These are phyloP conservation scores for Hypanus sabinus DNA, from an alignment of 2,113 vertebrate species.

Conservation along the genomic window DNA sequence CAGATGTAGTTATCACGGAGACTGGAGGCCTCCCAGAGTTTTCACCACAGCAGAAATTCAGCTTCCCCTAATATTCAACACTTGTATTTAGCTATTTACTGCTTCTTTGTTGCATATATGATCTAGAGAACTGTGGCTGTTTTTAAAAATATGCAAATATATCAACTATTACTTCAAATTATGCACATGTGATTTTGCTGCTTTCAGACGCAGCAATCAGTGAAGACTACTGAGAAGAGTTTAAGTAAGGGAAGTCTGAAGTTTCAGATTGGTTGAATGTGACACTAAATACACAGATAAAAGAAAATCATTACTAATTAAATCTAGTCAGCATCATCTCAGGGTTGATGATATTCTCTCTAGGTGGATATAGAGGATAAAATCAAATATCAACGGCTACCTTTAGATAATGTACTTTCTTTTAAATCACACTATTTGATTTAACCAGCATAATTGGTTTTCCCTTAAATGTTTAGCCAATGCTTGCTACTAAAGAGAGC, in stretches of 20 bases:
- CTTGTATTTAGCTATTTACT: neutral
- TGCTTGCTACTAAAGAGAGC: neutral
- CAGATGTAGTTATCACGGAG: no score
- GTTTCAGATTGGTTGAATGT: constrained; percentile 25
- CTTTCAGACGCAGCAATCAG: neutral
- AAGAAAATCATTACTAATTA: constrained; percentile 27
- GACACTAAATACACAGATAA: constrained; percentile 17
- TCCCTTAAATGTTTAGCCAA: neutral
- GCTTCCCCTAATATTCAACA: neutral
- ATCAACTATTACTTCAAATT: no score
- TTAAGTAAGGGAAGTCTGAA: neutral
- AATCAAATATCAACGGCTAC: constrained; percentile 21
- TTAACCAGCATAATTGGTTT: neutral
- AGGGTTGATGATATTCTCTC: neutral
- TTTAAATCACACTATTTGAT: neutral
- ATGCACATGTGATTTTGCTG: neutral
- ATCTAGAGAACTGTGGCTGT: neutral
- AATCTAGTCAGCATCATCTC: neutral
- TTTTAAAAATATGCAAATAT: neutral
- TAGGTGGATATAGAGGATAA: constrained; percentile 16
- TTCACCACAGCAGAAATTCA: neutral
- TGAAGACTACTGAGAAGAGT: neutral
- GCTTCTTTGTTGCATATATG: neutral
- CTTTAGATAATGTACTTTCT: constrained; percentile 9
- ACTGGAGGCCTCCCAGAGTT: no score